Base-by-base conservation (phyloP, 1,140 invertebrate species). In the Parapsyche elsis region DNA sequence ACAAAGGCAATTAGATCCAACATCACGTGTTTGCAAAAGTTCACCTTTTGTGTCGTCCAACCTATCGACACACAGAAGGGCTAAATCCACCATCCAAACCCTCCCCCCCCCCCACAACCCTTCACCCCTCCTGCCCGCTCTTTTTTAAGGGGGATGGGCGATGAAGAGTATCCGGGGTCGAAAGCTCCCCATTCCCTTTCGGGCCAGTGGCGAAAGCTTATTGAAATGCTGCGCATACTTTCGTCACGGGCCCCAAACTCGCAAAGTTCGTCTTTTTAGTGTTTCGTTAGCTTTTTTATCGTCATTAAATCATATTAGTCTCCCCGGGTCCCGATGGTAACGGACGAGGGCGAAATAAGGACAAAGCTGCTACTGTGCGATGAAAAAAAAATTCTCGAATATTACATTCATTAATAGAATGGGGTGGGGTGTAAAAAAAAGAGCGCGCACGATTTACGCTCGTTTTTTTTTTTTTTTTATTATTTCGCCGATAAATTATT, bases 141-240 rank as follows among this genome's bases (percentile, higher is more conserved):
- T 53, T n/a, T 19, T 44, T 21, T 19, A 24, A 46, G 24, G 57
- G 59, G 9, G 53, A 16, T 5, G 9, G 53, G 53, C 5, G 5
- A 59, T 10, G 16, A 14, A 46, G 21, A 7, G 4, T 19, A 4
- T 49, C 2, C 44, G 9, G 5, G n/a, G 1, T 38, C 23, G 10
- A 44, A 71, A 71, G 19, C 0, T 12, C 59, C 70, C 70, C 9
- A 7, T 38, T 38, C 7, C 7, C 30, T 38, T 4, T 38, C 30
- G 7, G 7, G 30, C 30, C 49, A 26, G n/a, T 9, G 75, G 30
- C 19, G 16, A 16, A 19, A 24, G 77, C 77, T 79, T 79, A 79
- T 79, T 79, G 77, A 79, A 79, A 79, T 79, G 77, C 77, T 64
- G 45, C 19, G 77, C 77, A 79, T 79, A 70, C 77, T 79, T 79